Evolutionary conservation across 2,888 invertebrate species (phyloP).

Genomic region (Athripsodes cinereus): DNA sequence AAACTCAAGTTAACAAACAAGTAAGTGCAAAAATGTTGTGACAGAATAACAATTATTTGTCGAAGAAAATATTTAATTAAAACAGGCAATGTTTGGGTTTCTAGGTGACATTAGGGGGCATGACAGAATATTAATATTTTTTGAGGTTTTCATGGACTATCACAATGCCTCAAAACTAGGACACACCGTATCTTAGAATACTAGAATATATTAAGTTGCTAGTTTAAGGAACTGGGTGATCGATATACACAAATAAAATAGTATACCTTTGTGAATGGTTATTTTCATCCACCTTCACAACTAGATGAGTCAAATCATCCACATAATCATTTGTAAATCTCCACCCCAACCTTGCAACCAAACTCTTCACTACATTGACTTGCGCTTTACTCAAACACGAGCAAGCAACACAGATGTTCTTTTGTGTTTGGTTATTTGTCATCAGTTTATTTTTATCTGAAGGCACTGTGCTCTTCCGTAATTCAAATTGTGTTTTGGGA

Average conservation of each 20-base stretch:
- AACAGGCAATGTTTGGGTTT: too few relatives aligned
- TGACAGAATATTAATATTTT: too few relatives aligned
- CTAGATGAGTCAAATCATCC: conserved; percentile 41
- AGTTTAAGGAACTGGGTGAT: too few relatives aligned
- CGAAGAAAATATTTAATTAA: too few relatives aligned
- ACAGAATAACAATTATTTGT: too few relatives aligned
- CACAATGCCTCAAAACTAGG: too few relatives aligned
- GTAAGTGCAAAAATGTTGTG: not conserved
- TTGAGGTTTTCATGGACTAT: not conserved
- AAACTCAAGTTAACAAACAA: not conserved
- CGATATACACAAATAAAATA: too few relatives aligned
- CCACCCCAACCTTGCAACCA: conserved; percentile 31
- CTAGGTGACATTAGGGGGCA: too few relatives aligned
- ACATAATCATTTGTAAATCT: conserved; percentile 38
- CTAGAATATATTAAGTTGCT: too few relatives aligned
- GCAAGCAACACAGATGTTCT: conserved; percentile 27
- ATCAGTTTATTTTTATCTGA: not conserved
- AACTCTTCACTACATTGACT: conserved; percentile 5
- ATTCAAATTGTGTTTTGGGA: not conserved
- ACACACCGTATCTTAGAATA: too few relatives aligned
- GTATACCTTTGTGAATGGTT: conserved; percentile 44
- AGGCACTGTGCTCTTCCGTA: conserved; percentile 31
- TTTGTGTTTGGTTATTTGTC: not conserved
- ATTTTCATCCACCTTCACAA: conserved; percentile 43
- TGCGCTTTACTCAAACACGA: conserved; percentile 35